Evolutionary conservation across 2,797 vertebrate species (phyloP).

Genomic region (Nothura maculosa): DNA sequence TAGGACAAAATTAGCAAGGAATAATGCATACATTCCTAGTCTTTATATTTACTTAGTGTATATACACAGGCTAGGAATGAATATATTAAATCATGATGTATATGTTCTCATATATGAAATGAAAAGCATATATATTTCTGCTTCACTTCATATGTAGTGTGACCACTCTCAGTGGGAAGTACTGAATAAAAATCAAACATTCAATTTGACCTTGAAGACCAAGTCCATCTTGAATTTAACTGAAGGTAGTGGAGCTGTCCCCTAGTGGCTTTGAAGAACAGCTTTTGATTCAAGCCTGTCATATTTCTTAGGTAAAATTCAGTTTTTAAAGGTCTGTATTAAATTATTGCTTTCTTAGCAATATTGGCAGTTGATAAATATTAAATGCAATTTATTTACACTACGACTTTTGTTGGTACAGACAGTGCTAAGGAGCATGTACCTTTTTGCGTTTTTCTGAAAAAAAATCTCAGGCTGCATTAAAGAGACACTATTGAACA

Average conservation of each 20-base stretch:
- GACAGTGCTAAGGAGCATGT: not conserved
- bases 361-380: not conserved
- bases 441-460: too few relatives aligned
- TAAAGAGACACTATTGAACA: not conserved
- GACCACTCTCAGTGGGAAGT: not conserved
- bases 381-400: not conserved
- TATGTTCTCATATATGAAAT: not conserved
- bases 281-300: not conserved
- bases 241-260: not conserved
- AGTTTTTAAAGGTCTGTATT: rapidly evolving
- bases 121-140: not conserved
- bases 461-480: not conserved
- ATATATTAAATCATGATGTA: not conserved
- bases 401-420: not conserved
- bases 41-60: constrained; percentile 37
- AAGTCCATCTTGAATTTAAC: not conserved
- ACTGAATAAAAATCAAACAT: not conserved
- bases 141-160: not conserved
- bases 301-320: not conserved
- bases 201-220: not conserved
- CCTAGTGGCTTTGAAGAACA: not conserved
- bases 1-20: constrained; percentile 14
- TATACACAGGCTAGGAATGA: not conserved
- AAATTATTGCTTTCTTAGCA: not conserved
- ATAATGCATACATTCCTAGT: not conserved